Evolutionary conservation across 2,888 invertebrate species (phyloP).

Genomic region (Ennomos quercinarius): DNA sequence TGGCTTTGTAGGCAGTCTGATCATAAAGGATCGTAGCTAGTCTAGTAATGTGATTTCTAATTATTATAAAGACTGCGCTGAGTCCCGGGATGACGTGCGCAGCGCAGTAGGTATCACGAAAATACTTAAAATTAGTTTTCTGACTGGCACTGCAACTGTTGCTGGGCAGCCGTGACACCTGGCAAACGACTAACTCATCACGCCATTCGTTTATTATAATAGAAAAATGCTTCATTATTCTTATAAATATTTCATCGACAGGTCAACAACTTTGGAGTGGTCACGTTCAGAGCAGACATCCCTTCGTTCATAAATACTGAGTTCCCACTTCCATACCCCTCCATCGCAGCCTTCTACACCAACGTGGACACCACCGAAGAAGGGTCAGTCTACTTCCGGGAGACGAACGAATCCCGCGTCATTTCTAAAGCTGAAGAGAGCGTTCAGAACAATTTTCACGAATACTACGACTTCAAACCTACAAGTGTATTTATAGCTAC

Average conservation of each 20-base stretch:
- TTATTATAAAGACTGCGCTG: too few species aligned
- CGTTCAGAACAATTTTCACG: constrained; percentile 90
- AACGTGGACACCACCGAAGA: constrained; percentile 93
- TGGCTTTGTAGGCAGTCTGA: too few species aligned
- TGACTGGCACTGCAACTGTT: too few species aligned
- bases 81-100: too few species aligned
- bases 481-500: constrained; percentile 93
- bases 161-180: too few species aligned
- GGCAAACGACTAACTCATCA: too few species aligned
- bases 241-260: constrained; percentile 65
- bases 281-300: constrained; percentile 96
- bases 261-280: constrained; percentile 96
- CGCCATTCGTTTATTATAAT: too few species aligned
- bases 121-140: too few species aligned
- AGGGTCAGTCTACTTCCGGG: constrained; percentile 91
- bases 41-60: too few species aligned
- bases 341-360: constrained; percentile 95
- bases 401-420: constrained; percentile 86
- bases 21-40: too few species aligned
- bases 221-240: too few species aligned
- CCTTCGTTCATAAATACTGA: constrained; percentile 94
- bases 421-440: constrained; percentile 88
- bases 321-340: constrained; percentile 95
- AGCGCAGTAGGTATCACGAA: too few species aligned
- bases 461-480: constrained; percentile 90